These are phyloP conservation scores for Argentina silus DNA, from an alignment of 2,797 vertebrate genomes.

Conservation along the genomic window DNA sequence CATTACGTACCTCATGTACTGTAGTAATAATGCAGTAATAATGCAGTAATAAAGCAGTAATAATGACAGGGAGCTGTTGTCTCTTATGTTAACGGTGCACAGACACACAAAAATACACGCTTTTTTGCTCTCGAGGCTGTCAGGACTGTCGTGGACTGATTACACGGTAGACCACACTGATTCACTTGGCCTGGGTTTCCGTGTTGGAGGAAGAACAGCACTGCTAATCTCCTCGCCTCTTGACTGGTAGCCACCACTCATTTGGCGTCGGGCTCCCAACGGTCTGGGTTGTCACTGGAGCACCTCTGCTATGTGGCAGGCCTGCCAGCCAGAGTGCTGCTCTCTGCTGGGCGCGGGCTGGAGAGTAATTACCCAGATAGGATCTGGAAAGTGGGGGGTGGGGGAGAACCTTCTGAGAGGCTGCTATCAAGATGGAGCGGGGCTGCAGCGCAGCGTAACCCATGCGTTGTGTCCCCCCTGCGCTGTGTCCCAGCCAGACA, in stretches of 20 bases:
- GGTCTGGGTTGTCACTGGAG: not conserved
- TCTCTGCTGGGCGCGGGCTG: conserved; percentile 44
- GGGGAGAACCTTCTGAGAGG: conserved; percentile 58
- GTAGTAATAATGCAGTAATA: not conserved
- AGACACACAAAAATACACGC: not conserved
- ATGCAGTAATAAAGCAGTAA: not conserved
- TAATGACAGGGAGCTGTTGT: not conserved
- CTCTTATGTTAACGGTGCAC: not conserved
- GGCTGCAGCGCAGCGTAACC: no score
- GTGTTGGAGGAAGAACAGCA: not conserved
- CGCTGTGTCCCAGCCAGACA: conserved; percentile 24
- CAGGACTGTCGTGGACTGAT: not conserved
- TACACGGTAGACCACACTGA: not conserved
- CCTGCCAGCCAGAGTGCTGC: conserved; percentile 19
- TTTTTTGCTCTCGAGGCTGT: not conserved
- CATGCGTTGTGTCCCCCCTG: conserved; percentile 35
- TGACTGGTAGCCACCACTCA: not conserved
- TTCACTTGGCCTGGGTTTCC: not conserved
- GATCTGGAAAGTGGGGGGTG: conserved; percentile 66
- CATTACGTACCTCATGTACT: not conserved
- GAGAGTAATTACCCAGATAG: conserved; percentile 73
- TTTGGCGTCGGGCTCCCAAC: not conserved
- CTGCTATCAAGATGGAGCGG: conserved; percentile 60
- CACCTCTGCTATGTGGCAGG: conserved; percentile 3
- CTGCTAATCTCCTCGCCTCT: not conserved